Base-by-base conservation (phyloP, 2,797 vertebrate genomes). In the Kryptolebias ocellatus region DNA sequence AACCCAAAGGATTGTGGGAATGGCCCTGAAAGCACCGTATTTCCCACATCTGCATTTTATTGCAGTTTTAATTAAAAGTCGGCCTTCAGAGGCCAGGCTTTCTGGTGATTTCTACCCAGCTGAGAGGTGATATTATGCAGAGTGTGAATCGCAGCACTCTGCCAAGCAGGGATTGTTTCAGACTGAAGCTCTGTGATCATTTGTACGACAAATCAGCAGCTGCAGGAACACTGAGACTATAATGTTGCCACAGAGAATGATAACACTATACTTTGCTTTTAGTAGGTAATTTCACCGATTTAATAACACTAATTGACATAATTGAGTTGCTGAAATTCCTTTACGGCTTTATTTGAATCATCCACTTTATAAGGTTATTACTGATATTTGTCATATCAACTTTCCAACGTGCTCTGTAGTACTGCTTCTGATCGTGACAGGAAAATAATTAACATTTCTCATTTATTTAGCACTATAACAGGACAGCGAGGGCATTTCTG, bases 31-130 rank as follows among this genome's bases (percentile, higher is more conserved):
- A 73, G 51, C 69, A 24, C 16, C 39, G n/a, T 49, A 47, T 66
- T 75, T 67, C 71, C 52, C 39, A 58, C 51, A 54, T 77, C 60
- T 77, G 67, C 64, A 77, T 78, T 75, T 56, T 66, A 76, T 78
- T 76, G 55, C 75, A 57, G 60, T 65, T 81, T 80, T 81, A 72
- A 80, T 78, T 78, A 70, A 76, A 58, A 74, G 47, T 9, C 0
- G 14, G 53, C 50, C 72, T 61, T 44, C 47, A 54, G 57, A 75
- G 56, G 46, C 50, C 7, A 4, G 37, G 55, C 64, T 72, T 78
- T 68, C 31, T 55, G 53, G 39, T 63, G 62, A 64, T 57, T 76
- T 64, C 70, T n/a, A 31, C 79, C 71, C 73, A 67, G 67, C 66
- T 79, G 71, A 68, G 78, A 67, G 69, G 24, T 39, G n/a, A 56